Percentiles rank a stretch among this genome's conserved stretches.
Evolutionary conservation across 2,888 invertebrate species (phyloP).

Genomic region (Kuschelorhynchus macadamiae): DNA sequence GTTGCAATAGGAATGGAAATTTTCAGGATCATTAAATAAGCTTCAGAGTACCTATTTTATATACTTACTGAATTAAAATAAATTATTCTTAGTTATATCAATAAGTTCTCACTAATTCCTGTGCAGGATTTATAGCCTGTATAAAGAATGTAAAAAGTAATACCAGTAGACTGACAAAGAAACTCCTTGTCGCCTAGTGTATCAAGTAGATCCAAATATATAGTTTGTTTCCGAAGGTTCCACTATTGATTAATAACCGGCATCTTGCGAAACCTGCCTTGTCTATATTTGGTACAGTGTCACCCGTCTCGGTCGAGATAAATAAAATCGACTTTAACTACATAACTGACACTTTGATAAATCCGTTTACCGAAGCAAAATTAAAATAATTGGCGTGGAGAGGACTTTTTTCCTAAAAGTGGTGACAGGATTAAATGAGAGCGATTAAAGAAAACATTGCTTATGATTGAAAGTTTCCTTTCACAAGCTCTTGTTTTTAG

Average conservation of each 20-base stretch:
- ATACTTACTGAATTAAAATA: too few species aligned
- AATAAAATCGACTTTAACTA: conserved; percentile 38
- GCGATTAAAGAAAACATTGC: conserved; percentile 35
- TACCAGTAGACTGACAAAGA: too few species aligned
- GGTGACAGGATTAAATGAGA: conserved; percentile 41
- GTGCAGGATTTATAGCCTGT: too few species aligned
- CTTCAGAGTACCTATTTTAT: too few species aligned
- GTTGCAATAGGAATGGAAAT: too few species aligned
- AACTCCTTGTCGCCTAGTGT: too few species aligned
- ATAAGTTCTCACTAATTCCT: too few species aligned
- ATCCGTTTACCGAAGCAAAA: conserved; percentile 41
- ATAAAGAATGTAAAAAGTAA: too few species aligned
- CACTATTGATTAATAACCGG: conserved; percentile 15
- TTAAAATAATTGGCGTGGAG: conserved; percentile 42
- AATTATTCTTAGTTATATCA: too few species aligned
- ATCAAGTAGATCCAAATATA: too few species aligned
- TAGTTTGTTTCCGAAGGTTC: not conserved
- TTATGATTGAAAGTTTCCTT: conserved; percentile 43
- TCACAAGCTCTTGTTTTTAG: not conserved
- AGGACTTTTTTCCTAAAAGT: conserved; percentile 32
- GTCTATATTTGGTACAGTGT: conserved; percentile 40
- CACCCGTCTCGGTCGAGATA: conserved; percentile 19
- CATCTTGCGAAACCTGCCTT: conserved; percentile 24
- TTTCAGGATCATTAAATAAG: too few species aligned
- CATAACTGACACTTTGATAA: conserved; percentile 44